Evolutionary conservation across 2,113 vertebrate species (phyloP).

Genomic region (Neoarius graeffei): DNA sequence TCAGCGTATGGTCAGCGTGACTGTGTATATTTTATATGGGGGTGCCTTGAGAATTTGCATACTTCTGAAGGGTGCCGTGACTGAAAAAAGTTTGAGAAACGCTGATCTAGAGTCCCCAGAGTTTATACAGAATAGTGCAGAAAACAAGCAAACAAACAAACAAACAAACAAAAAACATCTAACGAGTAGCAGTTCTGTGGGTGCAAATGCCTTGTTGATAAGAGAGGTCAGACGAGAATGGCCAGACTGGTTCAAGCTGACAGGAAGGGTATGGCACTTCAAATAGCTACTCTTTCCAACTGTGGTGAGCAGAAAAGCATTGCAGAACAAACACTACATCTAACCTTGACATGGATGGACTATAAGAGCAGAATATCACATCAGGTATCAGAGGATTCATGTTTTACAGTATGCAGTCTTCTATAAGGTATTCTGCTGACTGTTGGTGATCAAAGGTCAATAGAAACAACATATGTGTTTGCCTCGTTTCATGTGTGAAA

Average conservation of each 20-base stretch:
- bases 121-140: neutral
- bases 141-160: neutral
- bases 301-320: neutral
- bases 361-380: neutral
- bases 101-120: neutral
- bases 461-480: neutral
- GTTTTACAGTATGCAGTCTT: neutral
- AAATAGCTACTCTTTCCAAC: neutral
- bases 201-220: neutral
- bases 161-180: neutral
- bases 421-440: neutral
- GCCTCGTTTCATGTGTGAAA: neutral
- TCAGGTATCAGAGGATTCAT: neutral
- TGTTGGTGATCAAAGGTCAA: neutral
- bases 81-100: too few relatives aligned
- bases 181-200: neutral
- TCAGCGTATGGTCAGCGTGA: too few relatives aligned
- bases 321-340: neutral
- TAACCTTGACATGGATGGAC: neutral
- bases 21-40: too few relatives aligned
- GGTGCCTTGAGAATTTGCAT: too few relatives aligned
- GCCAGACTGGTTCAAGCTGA: neutral
- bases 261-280: neutral
- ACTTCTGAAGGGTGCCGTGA: too few relatives aligned
- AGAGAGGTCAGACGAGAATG: neutral